Conservation (phyloP, 2,888 invertebrate genomes). For the Lasioglossum oenotherae region DNA sequence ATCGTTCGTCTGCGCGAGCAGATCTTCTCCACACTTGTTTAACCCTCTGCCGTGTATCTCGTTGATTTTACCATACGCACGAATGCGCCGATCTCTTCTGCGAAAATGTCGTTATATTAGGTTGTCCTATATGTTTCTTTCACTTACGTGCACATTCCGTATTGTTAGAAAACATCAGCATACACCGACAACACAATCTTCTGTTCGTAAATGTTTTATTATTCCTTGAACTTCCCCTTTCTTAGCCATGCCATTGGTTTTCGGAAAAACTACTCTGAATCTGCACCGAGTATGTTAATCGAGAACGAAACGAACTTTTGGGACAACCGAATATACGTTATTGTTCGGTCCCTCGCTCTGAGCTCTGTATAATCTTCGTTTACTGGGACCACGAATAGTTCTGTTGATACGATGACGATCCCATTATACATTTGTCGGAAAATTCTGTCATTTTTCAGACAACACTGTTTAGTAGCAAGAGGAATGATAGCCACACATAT, state of each 20-base stretch:
- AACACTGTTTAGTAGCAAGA: background rate
- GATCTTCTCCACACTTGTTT: slow-evolving; percentile 11
- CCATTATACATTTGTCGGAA: background rate
- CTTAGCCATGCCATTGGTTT: no score
- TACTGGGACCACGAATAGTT: background rate
- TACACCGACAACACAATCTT: no score
- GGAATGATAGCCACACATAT: background rate
- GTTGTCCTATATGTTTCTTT: no score
- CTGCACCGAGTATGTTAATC: no score
- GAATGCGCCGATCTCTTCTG: background rate
- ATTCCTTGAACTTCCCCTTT: no score
- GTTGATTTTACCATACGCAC: background rate
- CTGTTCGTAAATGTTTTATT: no score
- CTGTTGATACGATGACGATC: background rate
- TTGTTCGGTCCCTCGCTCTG: background rate
- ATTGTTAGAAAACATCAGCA: no score
- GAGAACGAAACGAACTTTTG: no score
- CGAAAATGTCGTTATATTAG: background rate
- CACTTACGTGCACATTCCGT: no score
- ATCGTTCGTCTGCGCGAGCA: slow-evolving; percentile 23
- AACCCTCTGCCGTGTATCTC: background rate
- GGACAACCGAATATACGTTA: background rate
- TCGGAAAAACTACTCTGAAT: no score
- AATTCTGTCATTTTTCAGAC: background rate
- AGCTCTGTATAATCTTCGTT: slow-evolving; percentile 1